Evolutionary conservation across 2,113 vertebrate genomes (phyloP).

Genomic region (Aldabrachelys gigantea): DNA sequence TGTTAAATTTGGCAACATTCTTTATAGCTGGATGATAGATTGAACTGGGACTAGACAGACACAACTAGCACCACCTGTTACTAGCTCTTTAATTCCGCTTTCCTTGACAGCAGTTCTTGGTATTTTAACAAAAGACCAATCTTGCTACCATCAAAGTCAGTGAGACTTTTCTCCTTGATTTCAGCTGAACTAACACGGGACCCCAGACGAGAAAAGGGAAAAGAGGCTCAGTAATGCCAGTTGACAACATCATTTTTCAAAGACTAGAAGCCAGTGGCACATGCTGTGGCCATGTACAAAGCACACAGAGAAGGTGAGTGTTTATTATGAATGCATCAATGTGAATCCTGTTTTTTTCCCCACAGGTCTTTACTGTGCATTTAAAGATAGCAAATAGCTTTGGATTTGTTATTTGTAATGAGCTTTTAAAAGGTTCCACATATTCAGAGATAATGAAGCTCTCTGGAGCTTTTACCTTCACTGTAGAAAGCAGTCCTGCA

Average conservation of each 20-base stretch:
- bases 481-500: background rate
- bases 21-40: background rate
- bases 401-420: background rate
- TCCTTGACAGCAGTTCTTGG: background rate
- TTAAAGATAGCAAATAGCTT: background rate
- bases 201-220: background rate
- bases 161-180: background rate
- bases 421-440: background rate
- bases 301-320: background rate
- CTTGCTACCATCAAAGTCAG: background rate
- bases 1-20: background rate
- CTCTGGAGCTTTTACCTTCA: background rate
- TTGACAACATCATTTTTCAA: background rate
- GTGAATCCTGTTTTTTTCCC: background rate
- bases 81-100: background rate
- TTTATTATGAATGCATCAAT: background rate
- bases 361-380: background rate
- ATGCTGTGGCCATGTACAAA: background rate
- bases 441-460: background rate
- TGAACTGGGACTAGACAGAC: background rate
- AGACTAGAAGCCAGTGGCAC: background rate
- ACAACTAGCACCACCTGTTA: background rate
- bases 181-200: background rate
- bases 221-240: background rate
- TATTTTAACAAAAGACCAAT: background rate